These are phyloP conservation scores for Scrobipalpa atriplicella DNA, from an alignment of 2,888 invertebrate species.

Conservation along the genomic window DNA sequence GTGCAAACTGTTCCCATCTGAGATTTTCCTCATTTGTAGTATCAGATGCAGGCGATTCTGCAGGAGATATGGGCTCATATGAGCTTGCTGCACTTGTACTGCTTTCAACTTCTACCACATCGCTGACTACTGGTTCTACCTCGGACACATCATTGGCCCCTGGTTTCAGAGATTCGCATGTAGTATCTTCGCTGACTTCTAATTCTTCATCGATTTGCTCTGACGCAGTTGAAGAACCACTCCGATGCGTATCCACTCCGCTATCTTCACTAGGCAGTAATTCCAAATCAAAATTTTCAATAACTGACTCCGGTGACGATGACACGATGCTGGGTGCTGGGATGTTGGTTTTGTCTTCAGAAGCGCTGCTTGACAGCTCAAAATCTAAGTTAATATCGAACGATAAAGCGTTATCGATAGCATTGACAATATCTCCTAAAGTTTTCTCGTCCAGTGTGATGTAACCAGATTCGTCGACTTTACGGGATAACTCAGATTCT, in stretches of 20 bases:
- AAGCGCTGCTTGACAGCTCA: neutral
- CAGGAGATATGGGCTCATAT: slow-evolving; percentile 67
- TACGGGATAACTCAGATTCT: slow-evolving; percentile 52
- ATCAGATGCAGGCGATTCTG: slow-evolving; percentile 39
- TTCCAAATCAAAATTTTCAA: neutral
- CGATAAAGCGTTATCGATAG: slow-evolving; percentile 43
- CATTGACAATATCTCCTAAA: slow-evolving; percentile 47
- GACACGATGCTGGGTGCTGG: neutral
- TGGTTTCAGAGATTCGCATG: neutral
- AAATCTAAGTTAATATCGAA: slow-evolving; percentile 26
- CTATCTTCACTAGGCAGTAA: neutral
- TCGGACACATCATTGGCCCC: neutral
- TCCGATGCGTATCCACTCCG: neutral
- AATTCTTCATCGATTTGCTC: neutral
- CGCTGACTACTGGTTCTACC: neutral
- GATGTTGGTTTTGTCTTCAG: neutral
- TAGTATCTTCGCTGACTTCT: neutral
- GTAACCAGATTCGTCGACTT: slow-evolving; percentile 52
- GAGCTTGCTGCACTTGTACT: slow-evolving; percentile 35
- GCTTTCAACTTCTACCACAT: slow-evolving; percentile 16
- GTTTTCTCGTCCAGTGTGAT: slow-evolving; percentile 56
- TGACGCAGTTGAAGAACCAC: neutral
- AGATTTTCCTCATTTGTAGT: slow-evolving; percentile 42
- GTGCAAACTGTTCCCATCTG: slow-evolving; percentile 38
- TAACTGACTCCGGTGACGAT: neutral